These are phyloP conservation scores for Sylvietta virens DNA, from an alignment of 2,113 vertebrate genomes.

Conservation along the genomic window DNA sequence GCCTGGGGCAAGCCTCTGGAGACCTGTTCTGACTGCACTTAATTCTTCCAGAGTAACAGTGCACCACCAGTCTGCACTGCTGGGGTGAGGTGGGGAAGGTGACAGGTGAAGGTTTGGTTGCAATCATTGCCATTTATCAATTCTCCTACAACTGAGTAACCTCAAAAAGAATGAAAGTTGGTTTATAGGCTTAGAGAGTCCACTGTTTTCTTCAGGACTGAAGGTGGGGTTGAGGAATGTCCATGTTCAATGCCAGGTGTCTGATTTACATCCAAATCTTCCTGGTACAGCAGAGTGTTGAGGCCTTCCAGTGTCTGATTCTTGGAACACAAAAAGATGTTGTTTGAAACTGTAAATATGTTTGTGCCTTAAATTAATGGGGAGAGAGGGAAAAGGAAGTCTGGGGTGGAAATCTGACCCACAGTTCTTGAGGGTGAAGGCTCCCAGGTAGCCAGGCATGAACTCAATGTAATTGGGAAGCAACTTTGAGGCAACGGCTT, in stretches of 20 bases:
- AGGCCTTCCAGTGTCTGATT: not conserved
- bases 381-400: slow-evolving; percentile 14
- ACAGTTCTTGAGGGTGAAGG: not conserved
- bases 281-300: not conserved
- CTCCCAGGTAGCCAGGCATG: not conserved
- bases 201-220: not conserved
- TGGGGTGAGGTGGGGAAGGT: not conserved
- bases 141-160: slow-evolving; percentile 38
- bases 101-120: not conserved
- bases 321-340: slow-evolving; percentile 1
- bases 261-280: not conserved
- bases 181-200: not conserved
- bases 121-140: slow-evolving; percentile 58
- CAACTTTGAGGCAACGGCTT: not conserved
- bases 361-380: slow-evolving; percentile 73
- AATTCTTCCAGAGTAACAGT: not conserved
- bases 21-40: slow-evolving; percentile 11
- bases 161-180: not conserved
- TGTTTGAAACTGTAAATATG: slow-evolving; percentile 67
- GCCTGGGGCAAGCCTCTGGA: slow-evolving; percentile 29
- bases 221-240: not conserved
- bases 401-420: slow-evolving; percentile 15
- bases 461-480: not conserved
- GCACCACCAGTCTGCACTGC: not conserved
- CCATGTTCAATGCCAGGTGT: not conserved